Evolutionary conservation across 2,888 invertebrate genomes (phyloP).

Genomic region (Heliconius cydno): DNA sequence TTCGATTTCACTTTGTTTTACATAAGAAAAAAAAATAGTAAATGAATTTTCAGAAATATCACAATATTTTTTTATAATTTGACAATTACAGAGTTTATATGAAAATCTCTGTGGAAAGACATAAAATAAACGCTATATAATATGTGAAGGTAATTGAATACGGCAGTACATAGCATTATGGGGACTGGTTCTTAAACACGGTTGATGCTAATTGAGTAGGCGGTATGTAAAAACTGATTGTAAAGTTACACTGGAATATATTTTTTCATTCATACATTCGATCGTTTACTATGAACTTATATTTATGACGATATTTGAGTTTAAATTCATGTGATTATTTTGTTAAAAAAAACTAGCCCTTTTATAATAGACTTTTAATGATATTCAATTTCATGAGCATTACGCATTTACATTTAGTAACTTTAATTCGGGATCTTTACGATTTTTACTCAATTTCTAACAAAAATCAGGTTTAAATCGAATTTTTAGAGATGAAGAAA

Average conservation of each 20-base stretch:
- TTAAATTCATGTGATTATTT: background rate
- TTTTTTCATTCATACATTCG: constrained; percentile 25
- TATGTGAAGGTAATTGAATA: constrained; percentile 25
- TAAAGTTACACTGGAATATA: constrained; percentile 31
- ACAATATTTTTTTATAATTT: background rate
- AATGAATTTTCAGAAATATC: background rate
- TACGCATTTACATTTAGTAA: no score
- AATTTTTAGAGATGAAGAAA: no score
- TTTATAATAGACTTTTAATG: background rate
- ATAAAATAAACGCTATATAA: constrained; percentile 16
- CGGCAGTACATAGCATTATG: constrained; percentile 21
- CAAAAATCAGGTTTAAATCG: no score
- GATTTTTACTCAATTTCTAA: no score
- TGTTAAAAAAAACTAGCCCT: background rate
- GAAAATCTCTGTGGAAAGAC: constrained; percentile 4
- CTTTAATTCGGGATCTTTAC: no score
- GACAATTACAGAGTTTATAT: background rate
- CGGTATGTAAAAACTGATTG: constrained; percentile 33
- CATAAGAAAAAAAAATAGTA: background rate
- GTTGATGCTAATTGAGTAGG: constrained; percentile 28
- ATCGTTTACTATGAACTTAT: constrained; percentile 5
- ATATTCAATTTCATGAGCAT: background rate
- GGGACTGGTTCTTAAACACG: constrained; percentile 16
- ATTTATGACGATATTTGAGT: background rate
- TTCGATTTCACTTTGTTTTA: background rate